phyloP scores from a whole-genome alignment of 2,113 vertebrate species.

The Petrocephalus zakoni region DNA sequence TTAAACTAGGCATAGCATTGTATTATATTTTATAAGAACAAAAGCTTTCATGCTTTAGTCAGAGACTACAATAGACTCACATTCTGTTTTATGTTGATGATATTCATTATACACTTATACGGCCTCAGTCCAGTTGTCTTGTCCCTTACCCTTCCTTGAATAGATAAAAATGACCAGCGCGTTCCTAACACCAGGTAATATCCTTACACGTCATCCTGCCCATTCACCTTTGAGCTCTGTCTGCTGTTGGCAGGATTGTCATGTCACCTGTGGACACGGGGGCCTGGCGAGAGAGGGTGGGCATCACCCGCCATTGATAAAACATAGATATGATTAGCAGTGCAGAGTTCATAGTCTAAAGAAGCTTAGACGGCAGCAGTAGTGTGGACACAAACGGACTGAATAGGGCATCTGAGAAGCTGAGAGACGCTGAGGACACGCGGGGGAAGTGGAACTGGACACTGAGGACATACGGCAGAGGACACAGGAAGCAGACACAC shows the following conservation, averaged over 20 bases:
- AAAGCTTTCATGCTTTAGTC: neutral
- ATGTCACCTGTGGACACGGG: constrained; percentile 6
- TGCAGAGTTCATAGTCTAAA: constrained; percentile 36
- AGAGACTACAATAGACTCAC: neutral
- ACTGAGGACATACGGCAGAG: neutral
- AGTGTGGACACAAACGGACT: neutral
- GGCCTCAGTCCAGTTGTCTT: neutral
- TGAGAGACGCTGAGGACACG: neutral
- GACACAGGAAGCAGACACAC: neutral
- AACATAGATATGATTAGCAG: constrained; percentile 34
- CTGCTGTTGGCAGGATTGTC: constrained; percentile 39
- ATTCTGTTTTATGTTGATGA: neutral
- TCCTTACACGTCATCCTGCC: neutral
- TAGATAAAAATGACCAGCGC: neutral
- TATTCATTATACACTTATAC: neutral
- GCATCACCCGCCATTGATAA: constrained; percentile 53
- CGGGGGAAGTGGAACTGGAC: neutral
- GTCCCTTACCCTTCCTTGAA: neutral
- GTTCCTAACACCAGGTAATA: neutral
- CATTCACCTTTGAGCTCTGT: constrained; percentile 42
- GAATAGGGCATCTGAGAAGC: neutral
- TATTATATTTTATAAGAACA: neutral
- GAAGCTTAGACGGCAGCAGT: constrained; percentile 11
- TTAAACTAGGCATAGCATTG: neutral
- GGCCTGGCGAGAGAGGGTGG: constrained; percentile 23